Evolutionary conservation across 2,888 invertebrate species (phyloP).

Genomic region (Pristionchus arcanus): DNA sequence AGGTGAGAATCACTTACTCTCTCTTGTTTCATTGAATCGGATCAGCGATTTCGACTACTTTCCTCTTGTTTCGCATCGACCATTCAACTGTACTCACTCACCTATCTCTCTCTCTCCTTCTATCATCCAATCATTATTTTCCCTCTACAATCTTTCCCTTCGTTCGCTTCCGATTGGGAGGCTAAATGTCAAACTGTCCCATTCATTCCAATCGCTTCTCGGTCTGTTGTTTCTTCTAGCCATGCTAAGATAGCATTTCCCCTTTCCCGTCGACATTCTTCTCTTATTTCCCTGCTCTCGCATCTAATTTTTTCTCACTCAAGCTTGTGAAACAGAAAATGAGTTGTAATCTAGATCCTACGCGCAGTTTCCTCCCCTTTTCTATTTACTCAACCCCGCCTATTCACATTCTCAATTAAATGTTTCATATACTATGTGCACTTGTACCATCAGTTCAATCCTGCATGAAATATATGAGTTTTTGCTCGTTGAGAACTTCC

Average conservation of each 20-base stretch:
- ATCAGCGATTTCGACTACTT: conserved; percentile 19
- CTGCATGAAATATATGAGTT: conserved; percentile 32
- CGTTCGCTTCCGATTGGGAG: conserved; percentile 43
- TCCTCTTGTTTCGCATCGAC: background rate
- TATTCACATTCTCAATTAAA: background rate
- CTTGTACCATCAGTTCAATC: background rate
- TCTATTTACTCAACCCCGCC: background rate
- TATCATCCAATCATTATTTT: conserved; percentile 45
- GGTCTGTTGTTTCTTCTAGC: conserved; percentile 50
- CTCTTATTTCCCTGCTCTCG: background rate
- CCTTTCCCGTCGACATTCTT: conserved; percentile 52
- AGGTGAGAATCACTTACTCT: conserved; percentile 62
- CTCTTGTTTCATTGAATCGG: conserved; percentile 45
- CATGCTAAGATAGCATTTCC: conserved; percentile 56
- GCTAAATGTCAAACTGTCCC: conserved; percentile 49
- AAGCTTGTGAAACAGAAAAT: conserved; percentile 19
- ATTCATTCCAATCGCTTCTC: conserved; percentile 48
- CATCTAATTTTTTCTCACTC: conserved; percentile 43
- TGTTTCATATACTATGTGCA: conserved; percentile 24
- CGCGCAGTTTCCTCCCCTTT: background rate
- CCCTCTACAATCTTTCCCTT: conserved; percentile 27
- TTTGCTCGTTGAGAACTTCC: background rate
- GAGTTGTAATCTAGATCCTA: background rate
- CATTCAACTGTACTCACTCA: conserved; percentile 18
- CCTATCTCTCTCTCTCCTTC: conserved; percentile 20